Conservation (phyloP, 2,888 invertebrate genomes). For the Arctia plantaginis region DNA sequence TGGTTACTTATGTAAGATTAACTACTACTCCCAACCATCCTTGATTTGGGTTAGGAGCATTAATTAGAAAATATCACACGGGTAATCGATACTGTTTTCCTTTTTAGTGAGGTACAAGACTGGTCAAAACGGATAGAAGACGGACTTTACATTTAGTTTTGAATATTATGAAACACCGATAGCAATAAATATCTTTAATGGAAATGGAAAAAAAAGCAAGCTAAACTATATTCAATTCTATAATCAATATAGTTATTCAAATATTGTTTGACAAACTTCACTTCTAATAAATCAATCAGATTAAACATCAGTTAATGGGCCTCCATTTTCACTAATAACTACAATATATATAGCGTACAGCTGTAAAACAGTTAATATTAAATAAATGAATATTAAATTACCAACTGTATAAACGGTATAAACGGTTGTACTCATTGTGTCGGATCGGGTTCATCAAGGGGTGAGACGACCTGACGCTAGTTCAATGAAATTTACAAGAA, state of each 20-base stretch:
- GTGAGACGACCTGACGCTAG: neutral
- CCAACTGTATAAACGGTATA: neutral
- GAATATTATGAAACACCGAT: neutral
- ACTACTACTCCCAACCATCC: too few relatives aligned
- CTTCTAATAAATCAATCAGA: slow-evolving; percentile 32
- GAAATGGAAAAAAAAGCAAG: neutral
- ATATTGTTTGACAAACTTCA: slow-evolving; percentile 41
- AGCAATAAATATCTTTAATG: too few relatives aligned
- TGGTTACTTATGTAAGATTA: too few relatives aligned
- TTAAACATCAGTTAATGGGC: slow-evolving; percentile 30
- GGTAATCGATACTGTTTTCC: neutral
- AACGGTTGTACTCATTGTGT: neutral
- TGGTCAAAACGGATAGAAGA: neutral
- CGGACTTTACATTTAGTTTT: neutral
- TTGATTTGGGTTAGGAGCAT: neutral
- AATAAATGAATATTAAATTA: neutral
- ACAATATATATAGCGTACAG: neutral
- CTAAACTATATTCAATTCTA: slow-evolving; percentile 1
- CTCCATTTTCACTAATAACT: slow-evolving; percentile 19
- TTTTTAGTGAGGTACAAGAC: neutral
- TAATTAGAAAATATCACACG: neutral
- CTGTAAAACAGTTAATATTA: neutral
- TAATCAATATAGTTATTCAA: slow-evolving; percentile 40
- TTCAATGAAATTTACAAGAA: neutral
- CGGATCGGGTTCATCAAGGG: neutral